phyloP scores from a whole-genome alignment of 1,140 invertebrate species.

The Zaprionus inermis region DNA sequence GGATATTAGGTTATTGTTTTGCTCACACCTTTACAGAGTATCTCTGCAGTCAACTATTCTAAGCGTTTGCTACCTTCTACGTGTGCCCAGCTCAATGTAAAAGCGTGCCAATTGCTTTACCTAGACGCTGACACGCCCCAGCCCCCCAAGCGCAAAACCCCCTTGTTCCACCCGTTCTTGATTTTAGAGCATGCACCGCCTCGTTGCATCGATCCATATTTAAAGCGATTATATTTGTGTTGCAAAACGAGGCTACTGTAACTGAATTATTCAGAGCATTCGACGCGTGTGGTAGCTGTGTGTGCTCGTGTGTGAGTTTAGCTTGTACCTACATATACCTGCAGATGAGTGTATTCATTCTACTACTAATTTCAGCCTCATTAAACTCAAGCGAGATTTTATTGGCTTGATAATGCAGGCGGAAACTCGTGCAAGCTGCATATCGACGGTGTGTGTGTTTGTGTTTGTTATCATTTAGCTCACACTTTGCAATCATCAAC shows the following conservation, averaged over 20 bases:
- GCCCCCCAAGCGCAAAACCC: background rate
- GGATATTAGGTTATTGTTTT: no score
- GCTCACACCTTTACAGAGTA: background rate
- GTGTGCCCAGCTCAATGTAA: constrained; percentile 26
- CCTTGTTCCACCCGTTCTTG: background rate
- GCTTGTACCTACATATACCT: no score
- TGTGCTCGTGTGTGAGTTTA: no score
- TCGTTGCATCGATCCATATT: constrained; percentile 72
- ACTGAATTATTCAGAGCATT: constrained; percentile 45
- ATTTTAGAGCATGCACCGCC: constrained; percentile 28
- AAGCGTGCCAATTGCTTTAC: constrained; percentile 63
- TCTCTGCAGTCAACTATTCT: background rate
- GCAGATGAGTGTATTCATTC: no score
- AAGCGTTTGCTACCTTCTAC: background rate
- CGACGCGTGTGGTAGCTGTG: constrained; percentile 6
- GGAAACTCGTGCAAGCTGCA: constrained; percentile 33
- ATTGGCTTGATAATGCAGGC: constrained; percentile 25
- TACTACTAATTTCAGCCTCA: constrained; percentile 15
- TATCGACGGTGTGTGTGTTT: no score
- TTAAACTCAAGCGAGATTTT: constrained; percentile 15
- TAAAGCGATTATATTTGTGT: constrained; percentile 67
- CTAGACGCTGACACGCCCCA: constrained; percentile 43
- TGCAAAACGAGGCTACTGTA: constrained; percentile 30
- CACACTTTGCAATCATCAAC: constrained; percentile 1
- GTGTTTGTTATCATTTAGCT: background rate